A percentile compares a stretch with the other conserved stretches of the same genome.
Conservation (phyloP, 2,888 invertebrate species). For the Hydropsyche betteni region DNA sequence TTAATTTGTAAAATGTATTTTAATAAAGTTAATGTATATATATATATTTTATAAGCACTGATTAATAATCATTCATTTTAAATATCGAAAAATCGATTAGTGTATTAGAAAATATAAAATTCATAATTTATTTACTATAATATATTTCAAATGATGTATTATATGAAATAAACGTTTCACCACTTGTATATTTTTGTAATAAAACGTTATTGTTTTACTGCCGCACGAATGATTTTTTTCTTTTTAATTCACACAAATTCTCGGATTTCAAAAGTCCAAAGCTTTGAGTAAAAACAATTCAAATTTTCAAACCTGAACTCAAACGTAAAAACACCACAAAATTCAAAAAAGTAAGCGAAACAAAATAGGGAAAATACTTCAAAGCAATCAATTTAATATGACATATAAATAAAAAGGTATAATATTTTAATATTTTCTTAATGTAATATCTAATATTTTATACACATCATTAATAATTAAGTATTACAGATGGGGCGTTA, state of each 20-base stretch:
- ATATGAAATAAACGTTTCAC: conserved; percentile 9
- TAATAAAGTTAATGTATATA: neutral
- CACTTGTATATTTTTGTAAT: conserved; percentile 40
- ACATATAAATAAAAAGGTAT: too few relatives aligned
- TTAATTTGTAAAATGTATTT: conserved; percentile 14
- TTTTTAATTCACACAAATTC: neutral
- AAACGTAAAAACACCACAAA: neutral
- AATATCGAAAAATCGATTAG: neutral
- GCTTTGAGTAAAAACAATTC: neutral
- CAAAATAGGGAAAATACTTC: too few relatives aligned
- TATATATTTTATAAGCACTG: neutral
- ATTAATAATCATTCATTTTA: neutral
- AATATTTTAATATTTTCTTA: too few relatives aligned
- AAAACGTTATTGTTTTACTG: conserved; percentile 41
- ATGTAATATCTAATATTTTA: too few relatives aligned
- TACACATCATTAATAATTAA: too few relatives aligned
- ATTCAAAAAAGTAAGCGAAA: neutral
- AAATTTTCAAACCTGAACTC: conserved; percentile 4
- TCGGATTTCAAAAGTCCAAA: neutral
- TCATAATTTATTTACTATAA: conserved; percentile 1
- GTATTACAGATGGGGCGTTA: too few relatives aligned
- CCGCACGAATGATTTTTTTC: conserved; percentile 1
- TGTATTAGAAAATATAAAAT: neutral
- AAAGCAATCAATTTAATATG: too few relatives aligned
- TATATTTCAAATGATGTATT: conserved; percentile 7